phyloP scores from a whole-genome alignment of 2,888 invertebrate genomes.

The Brenthis hecate region DNA sequence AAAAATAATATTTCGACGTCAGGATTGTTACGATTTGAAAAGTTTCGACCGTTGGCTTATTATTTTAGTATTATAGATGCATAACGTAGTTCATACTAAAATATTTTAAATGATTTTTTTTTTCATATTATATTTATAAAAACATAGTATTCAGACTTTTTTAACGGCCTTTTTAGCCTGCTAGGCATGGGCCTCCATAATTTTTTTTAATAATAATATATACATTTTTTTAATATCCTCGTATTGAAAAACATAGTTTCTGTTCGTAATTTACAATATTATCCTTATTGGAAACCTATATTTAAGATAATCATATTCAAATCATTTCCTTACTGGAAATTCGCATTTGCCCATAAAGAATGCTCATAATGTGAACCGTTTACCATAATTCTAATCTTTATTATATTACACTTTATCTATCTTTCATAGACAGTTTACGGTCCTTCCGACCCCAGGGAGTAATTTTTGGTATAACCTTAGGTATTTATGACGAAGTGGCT shows the following conservation, averaged over 20 bases:
- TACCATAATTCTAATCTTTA: slow-evolving; percentile 60
- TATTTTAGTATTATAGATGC: not conserved
- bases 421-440: slow-evolving; percentile 41
- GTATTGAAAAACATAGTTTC: too few species aligned
- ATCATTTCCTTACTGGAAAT: slow-evolving; percentile 23
- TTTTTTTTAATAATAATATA: too few species aligned
- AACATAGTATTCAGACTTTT: too few species aligned
- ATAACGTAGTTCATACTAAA: not conserved
- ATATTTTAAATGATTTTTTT: too few species aligned
- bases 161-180: too few species aligned
- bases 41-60: slow-evolving; percentile 4
- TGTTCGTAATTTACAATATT: not conserved
- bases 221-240: not conserved
- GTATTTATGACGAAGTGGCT: slow-evolving; percentile 41
- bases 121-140: not conserved
- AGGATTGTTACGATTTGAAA: slow-evolving; percentile 7
- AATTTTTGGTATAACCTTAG: slow-evolving; percentile 38
- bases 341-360: slow-evolving; percentile 30
- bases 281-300: slow-evolving; percentile 4
- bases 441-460: slow-evolving; percentile 36
- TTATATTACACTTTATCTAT: slow-evolving; percentile 59
- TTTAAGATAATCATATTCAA: slow-evolving; percentile 21
- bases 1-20: slow-evolving; percentile 22
- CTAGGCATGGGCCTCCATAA: too few species aligned
- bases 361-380: slow-evolving; percentile 48